These are phyloP conservation scores for Eolophus roseicapilla DNA, from an alignment of 2,113 vertebrate species.

Conservation along the genomic window DNA sequence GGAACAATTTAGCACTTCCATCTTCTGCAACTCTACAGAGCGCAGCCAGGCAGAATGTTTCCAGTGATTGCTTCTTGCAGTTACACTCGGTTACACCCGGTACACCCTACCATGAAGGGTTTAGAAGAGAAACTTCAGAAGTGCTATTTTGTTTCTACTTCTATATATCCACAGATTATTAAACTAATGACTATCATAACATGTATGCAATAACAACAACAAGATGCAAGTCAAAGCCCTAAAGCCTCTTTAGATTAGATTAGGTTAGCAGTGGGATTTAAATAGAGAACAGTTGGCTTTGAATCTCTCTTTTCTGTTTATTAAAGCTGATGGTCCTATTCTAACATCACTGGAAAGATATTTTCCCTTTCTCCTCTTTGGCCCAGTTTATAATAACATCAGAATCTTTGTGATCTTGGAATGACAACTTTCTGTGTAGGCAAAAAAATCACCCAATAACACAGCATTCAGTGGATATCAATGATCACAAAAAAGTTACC, in stretches of 20 bases:
- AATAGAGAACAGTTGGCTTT: conserved; percentile 1
- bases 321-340: neutral
- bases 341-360: neutral
- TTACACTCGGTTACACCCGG: neutral
- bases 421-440: neutral
- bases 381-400: neutral
- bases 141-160: neutral
- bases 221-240: neutral
- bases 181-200: conserved; percentile 10
- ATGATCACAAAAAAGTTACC: neutral
- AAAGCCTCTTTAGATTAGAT: conserved; percentile 16
- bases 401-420: neutral
- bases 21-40: neutral
- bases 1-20: neutral
- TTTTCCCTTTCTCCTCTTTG: neutral
- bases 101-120: neutral
- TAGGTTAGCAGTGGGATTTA: conserved; percentile 7
- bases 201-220: neutral
- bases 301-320: neutral
- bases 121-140: neutral
- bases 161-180: neutral
- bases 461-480: neutral
- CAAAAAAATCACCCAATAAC: neutral
- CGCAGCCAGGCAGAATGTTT: neutral
- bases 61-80: neutral